Percentiles rank a stretch among this genome's conserved stretches.
Evolutionary conservation across 2,888 invertebrate species (phyloP).

Genomic region (Podabrus alpinus): DNA sequence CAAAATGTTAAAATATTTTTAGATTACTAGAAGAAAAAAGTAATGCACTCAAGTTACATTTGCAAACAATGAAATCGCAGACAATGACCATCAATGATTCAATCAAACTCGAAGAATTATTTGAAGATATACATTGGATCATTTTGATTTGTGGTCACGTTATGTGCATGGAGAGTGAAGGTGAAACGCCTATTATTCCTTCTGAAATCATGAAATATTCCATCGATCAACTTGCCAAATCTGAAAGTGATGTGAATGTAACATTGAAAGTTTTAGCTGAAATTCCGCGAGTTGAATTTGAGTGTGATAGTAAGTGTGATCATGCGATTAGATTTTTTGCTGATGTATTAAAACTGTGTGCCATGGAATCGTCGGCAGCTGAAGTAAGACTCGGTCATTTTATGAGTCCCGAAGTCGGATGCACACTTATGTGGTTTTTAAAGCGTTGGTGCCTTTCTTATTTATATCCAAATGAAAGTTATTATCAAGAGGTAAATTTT

Average conservation of each 20-base stretch:
- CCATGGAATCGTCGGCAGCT: conserved; percentile 73
- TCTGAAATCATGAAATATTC: conserved; percentile 66
- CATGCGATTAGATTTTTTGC: conserved; percentile 67
- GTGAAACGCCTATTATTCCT: conserved; percentile 70
- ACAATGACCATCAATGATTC: conserved; percentile 52
- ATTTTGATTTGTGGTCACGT: conserved; percentile 75
- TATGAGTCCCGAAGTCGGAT: conserved; percentile 80
- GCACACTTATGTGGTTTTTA: conserved; percentile 78
- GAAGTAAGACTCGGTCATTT: conserved; percentile 68
- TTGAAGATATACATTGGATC: conserved; percentile 91
- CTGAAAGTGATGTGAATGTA: conserved; percentile 44
- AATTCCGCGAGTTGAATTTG: conserved; percentile 40
- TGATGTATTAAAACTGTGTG: conserved; percentile 73
- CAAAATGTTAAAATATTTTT: conserved; percentile 20
- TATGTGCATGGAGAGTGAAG: conserved; percentile 68
- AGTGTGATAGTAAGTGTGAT: conserved; percentile 51
- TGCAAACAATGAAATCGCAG: conserved; percentile 50
- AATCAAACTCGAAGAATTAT: conserved; percentile 63
- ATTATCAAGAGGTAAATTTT: conserved; percentile 59
- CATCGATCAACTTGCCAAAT: conserved; percentile 56
- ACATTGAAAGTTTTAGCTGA: conserved; percentile 50
- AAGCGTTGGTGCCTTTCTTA: conserved; percentile 77
- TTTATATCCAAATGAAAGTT: conserved; percentile 65
- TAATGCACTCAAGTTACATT: conserved; percentile 45
- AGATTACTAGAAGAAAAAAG: conserved; percentile 52